A percentile compares a stretch with the other conserved stretches of the same genome.
phyloP scores from a whole-genome alignment of 2,888 invertebrate species.

The Nemotelus nigrinus region DNA sequence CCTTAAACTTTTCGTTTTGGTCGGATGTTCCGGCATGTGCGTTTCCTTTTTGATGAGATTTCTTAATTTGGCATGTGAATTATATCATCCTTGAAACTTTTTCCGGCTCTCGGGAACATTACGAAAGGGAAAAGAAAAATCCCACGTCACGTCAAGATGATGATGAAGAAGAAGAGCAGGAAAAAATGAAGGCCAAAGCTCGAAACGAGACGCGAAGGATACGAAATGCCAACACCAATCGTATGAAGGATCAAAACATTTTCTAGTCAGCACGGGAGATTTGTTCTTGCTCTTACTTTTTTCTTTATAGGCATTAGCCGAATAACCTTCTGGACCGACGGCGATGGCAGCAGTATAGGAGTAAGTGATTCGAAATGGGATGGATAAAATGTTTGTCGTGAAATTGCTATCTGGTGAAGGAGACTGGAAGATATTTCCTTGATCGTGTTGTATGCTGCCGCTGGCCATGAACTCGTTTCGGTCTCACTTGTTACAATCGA shows the following conservation, averaged over 20 bases:
- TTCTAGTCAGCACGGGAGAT: background rate
- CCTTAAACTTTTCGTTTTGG: background rate
- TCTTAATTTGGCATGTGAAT: conserved; percentile 34
- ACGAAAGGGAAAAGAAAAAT: background rate
- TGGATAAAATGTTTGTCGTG: conserved; percentile 39
- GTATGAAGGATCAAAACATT: conserved; percentile 37
- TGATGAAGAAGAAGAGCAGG: background rate
- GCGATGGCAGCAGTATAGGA: background rate
- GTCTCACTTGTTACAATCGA: conserved; percentile 23
- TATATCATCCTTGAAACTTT: conserved; percentile 16
- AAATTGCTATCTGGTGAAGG: conserved; percentile 24
- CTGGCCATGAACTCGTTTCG: background rate
- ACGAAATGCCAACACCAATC: conserved; percentile 38
- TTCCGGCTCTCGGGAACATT: background rate
- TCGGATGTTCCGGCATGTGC: background rate
- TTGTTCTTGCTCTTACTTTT: background rate
- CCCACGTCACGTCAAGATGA: background rate
- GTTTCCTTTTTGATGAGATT: conserved; percentile 10
- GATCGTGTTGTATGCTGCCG: background rate
- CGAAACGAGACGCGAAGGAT: background rate
- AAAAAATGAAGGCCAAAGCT: background rate
- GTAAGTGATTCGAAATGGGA: conserved; percentile 42
- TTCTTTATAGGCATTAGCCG: conserved; percentile 22
- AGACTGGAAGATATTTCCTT: background rate
- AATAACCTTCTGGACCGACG: conserved; percentile 15